Evolutionary conservation across 30 jellyfish, hydroid and myxozoan species (phyloP).

Genomic region (Aurelia coerulea): DNA sequence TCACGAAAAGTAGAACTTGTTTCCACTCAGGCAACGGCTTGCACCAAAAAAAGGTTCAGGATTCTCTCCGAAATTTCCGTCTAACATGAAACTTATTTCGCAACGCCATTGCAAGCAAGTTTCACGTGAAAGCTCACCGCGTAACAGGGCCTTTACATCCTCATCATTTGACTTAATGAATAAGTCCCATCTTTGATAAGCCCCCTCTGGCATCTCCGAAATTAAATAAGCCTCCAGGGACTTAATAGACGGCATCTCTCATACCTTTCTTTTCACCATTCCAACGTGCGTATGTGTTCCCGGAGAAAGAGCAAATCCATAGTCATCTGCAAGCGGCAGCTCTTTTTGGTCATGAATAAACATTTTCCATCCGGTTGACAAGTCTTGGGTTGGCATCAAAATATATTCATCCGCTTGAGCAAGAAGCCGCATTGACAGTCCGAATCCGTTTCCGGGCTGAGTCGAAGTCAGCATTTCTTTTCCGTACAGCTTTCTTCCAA

Average conservation of each 20-base stretch:
- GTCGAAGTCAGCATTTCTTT: slow-evolving; percentile 26
- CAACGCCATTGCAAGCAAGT: no score
- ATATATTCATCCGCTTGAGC: slow-evolving; percentile 65
- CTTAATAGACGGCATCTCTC: background rate
- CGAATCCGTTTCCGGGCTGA: slow-evolving; percentile 72
- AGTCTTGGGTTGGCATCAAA: slow-evolving; percentile 66
- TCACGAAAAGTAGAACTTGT: no score
- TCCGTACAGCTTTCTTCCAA: background rate
- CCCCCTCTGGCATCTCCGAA: no score
- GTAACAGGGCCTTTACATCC: no score
- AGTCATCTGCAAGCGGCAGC: slow-evolving; percentile 64
- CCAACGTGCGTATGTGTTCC: slow-evolving; percentile 75
- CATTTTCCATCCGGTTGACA: slow-evolving; percentile 69
- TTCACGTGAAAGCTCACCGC: no score
- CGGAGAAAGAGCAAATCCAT: slow-evolving; percentile 75
- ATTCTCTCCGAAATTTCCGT: no score
- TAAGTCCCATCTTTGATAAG: no score
- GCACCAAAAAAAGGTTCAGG: no score
- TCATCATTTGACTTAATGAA: no score
- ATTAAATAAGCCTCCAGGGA: no score
- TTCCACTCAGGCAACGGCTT: no score
- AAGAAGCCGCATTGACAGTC: slow-evolving; percentile 43
- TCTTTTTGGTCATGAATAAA: slow-evolving; percentile 70
- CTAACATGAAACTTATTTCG: no score
- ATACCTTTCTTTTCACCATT: slow-evolving; percentile 58